A percentile compares a stretch with the other conserved stretches of the same genome.
These are phyloP conservation scores for Leptopilina myrica DNA, from an alignment of 2,888 invertebrate genomes.

Conservation along the genomic window DNA sequence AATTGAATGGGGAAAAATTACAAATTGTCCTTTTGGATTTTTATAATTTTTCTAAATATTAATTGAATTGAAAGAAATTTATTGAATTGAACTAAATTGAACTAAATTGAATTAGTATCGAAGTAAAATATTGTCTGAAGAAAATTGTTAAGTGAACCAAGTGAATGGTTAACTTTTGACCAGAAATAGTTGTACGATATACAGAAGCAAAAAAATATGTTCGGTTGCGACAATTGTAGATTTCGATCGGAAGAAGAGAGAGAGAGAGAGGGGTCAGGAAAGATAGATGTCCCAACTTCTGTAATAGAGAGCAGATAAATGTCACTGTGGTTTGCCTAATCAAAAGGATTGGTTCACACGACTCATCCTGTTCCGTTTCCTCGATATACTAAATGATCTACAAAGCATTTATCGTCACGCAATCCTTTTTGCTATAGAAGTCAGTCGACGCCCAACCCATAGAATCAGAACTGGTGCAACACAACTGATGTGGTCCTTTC, in stretches of 20 bases:
- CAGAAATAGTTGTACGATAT: no score
- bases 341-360: conserved; percentile 71
- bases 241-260: no score
- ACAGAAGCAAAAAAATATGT: conserved; percentile 47
- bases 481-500: neutral
- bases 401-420: conserved; percentile 71
- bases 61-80: no score
- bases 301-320: conserved; percentile 68
- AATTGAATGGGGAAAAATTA: neutral
- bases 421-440: conserved; percentile 49
- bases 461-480: conserved; percentile 34
- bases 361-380: conserved; percentile 68
- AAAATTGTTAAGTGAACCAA: no score
- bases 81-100: no score
- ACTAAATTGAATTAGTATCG: no score
- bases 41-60: no score
- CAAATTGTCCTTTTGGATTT: no score
- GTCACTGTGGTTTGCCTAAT: conserved; percentile 71
- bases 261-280: no score
- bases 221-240: conserved; percentile 41
- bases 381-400: conserved; percentile 60
- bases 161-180: no score
- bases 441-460: conserved; percentile 42
- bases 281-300: conserved; percentile 38
- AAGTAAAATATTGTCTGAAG: no score